Evolutionary conservation across 37 sponge, comb jelly and placozoan species (phyloP).

Genomic region (Oscarella lobularis): DNA sequence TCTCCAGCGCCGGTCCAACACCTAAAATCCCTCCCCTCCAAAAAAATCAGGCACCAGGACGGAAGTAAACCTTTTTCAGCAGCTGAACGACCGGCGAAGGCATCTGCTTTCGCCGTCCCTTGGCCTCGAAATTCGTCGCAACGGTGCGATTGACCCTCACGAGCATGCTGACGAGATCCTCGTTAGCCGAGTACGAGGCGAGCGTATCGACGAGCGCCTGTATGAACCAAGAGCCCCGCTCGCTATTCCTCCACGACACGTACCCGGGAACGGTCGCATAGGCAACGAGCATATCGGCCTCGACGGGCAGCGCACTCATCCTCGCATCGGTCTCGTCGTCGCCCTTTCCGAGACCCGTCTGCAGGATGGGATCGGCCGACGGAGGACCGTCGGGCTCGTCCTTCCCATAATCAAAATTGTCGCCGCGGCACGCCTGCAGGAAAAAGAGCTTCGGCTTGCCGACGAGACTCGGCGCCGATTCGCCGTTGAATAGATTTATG

Average conservation of each 20-base stretch:
- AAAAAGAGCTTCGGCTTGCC: constrained; percentile 88
- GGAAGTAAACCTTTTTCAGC: constrained; percentile 10
- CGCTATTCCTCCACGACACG: constrained; percentile 75
- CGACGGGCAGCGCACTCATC: constrained; percentile 40
- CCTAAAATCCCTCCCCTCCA: no score
- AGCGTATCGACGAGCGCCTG: constrained; percentile 57
- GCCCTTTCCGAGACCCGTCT: not conserved
- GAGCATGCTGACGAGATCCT: constrained; percentile 50
- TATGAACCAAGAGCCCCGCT: constrained; percentile 70
- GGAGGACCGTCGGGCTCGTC: constrained; percentile 1
- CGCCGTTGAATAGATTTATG: constrained; percentile 7
- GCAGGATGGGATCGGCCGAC: not conserved
- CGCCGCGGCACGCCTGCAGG: constrained; percentile 81
- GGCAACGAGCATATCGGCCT: constrained; percentile 65
- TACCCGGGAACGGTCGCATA: constrained; percentile 82
- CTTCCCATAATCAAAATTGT: constrained; percentile 31
- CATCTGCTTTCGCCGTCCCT: constrained; percentile 20
- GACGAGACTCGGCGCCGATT: constrained; percentile 26
- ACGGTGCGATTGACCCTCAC: constrained; percentile 55
- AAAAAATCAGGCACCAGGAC: no score
- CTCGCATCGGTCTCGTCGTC: not conserved
- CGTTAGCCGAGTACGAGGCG: constrained; percentile 18
- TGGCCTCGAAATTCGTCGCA: constrained; percentile 52
- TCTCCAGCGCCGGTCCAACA: no score
- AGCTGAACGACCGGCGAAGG: constrained; percentile 1